Conservation (phyloP, 2,113 vertebrate species). For the Macquaria australasica region DNA sequence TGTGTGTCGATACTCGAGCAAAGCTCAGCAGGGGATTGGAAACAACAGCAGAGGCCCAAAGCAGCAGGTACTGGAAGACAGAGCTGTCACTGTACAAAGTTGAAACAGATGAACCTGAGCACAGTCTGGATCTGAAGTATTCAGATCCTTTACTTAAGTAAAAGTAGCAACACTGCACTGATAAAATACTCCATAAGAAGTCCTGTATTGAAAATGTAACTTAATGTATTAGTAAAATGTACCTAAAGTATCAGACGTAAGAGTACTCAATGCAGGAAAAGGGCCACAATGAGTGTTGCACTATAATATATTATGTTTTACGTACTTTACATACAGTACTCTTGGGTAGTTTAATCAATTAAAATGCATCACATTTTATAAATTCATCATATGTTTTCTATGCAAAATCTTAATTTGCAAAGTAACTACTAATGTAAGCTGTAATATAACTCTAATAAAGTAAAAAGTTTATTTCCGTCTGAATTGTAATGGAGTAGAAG, state of each 20-base stretch:
- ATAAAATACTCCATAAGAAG: not conserved
- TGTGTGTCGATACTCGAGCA: slow-evolving; percentile 45
- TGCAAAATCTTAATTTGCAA: not conserved
- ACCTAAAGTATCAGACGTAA: not conserved
- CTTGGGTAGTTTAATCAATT: not conserved
- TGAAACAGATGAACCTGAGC: slow-evolving; percentile 35
- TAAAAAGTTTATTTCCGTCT: too few species aligned
- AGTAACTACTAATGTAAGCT: too few species aligned
- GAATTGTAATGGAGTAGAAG: too few species aligned
- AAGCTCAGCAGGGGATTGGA: slow-evolving; percentile 45
- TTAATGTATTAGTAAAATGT: not conserved
- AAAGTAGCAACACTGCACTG: not conserved
- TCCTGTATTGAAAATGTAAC: not conserved
- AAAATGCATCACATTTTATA: not conserved
- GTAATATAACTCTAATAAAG: too few species aligned
- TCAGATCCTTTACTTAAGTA: slow-evolving; percentile 3
- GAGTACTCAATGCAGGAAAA: not conserved
- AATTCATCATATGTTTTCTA: not conserved
- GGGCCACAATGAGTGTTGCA: not conserved
- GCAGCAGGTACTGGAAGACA: slow-evolving; percentile 30
- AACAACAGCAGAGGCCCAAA: slow-evolving; percentile 48
- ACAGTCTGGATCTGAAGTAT: slow-evolving; percentile 23
- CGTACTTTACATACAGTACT: not conserved
- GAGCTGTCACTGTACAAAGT: slow-evolving; percentile 47
- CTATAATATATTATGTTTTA: not conserved